A percentile compares a stretch with the other conserved stretches of the same genome.
Conservation (phyloP, 1,140 invertebrate species). For the Drosophila nigromelanica region DNA sequence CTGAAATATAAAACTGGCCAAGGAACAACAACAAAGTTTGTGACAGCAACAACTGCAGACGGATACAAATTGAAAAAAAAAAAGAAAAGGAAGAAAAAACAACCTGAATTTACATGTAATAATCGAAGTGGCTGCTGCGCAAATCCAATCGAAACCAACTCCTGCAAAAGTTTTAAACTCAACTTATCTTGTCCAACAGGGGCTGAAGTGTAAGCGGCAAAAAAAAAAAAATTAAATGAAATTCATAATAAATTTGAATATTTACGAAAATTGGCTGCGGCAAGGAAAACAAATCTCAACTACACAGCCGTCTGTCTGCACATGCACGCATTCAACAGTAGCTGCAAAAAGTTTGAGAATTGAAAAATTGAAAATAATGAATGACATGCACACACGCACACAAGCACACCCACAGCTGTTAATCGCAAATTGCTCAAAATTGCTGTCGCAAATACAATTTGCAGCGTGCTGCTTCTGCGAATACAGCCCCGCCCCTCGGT, state of each 20-base stretch:
- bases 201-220: constrained; percentile 41
- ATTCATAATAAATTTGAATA: constrained; percentile 79
- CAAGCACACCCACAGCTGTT: constrained; percentile 39
- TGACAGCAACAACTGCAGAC: constrained; percentile 17
- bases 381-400: constrained; percentile 55
- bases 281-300: constrained; percentile 13
- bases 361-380: constrained; percentile 81
- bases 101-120: constrained; percentile 64
- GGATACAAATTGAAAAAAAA: constrained; percentile 13
- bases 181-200: constrained; percentile 39
- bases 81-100: not conserved
- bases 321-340: constrained; percentile 36
- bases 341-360: constrained; percentile 69
- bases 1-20: constrained; percentile 2
- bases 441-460: constrained; percentile 76
- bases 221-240: constrained; percentile 66
- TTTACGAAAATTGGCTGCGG: constrained; percentile 72
- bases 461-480: constrained; percentile 51
- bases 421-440: constrained; percentile 77
- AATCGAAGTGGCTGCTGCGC: constrained; percentile 59
- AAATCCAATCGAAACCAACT: constrained; percentile 44
- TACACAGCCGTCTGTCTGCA: not conserved
- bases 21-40: constrained; percentile 22
- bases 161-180: constrained; percentile 51
- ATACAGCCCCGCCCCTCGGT: constrained; percentile 1